Evolutionary conservation across 2,113 vertebrate genomes (phyloP), one percentile per base, ranked within the genome.

Genomic region (Atractosteus spatula): DNA sequence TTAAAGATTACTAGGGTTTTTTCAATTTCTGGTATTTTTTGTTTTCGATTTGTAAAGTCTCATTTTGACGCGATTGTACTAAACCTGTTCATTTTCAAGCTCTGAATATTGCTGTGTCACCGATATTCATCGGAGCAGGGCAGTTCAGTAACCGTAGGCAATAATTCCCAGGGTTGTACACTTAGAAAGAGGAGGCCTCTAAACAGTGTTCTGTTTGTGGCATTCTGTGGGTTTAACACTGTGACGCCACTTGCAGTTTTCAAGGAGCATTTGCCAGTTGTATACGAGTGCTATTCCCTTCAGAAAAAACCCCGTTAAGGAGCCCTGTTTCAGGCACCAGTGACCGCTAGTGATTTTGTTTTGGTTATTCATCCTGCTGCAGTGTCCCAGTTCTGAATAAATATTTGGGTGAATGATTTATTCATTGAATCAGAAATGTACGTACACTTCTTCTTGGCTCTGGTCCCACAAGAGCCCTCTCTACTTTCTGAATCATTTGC

Each of bases 351-450:
- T 57, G 54, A 14, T 55, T 69, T 64, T 71, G 61, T 73, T 71
- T 62, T 17, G 66, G 63, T 71, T 74, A 16, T 73, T 65, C 62
- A 59, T 55, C 41, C 41, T 64, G 10, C 68, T 65, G 77, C 55
- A 61, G 62, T 78, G 68, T 71, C 79, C 82, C 77, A 75, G 68
- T 71, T 77, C 75, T 12, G 17, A 70, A 77, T 74, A 79, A 77
- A 78, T 83, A 74, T 89, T 86, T 87, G 79, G 78, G 74, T 72
- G 3, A 69, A 78, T 85, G 78, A 75, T 82, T 88, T 86, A 89
- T 88, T 87, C 74, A 86, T 84, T 69, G 80, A 80, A 76, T 83
- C 73, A 73, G 44, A 82, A 73, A 81, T 79, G 78, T 75, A 71
- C 81, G 81, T 77, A 79, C 65, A 12, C 42, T 56, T 71, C 45